Evolutionary conservation across 2,113 vertebrate genomes (phyloP), one percentile per base, ranked within the genome.

Genomic region (Lepidothrix coronata): DNA sequence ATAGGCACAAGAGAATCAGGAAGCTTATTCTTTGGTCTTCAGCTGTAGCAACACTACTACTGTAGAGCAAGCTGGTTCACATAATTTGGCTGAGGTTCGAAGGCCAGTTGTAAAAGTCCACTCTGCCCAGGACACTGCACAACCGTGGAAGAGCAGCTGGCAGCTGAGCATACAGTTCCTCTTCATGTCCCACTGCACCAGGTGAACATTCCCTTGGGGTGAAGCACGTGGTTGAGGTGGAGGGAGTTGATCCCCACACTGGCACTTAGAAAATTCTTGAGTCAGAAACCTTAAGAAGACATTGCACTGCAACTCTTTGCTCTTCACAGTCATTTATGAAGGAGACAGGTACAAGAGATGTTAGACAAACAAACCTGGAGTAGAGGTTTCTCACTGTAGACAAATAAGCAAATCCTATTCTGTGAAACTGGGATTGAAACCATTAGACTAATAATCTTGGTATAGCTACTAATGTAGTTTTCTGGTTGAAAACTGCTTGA

Each of bases 121-220:
- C 13, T 46, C 21, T 37, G 46, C 24, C 11, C 18, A 51, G 46
- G 9, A 66, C 37, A 2, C 43, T 54, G 49, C 17, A 68, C 17
- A 52, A 9, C 11, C 1, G 0, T 6, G 27, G 63, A 83, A 68
- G 7, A 58, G n/a, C 52, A 65, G 20, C 5, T n/a, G 41, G 30
- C n/a, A 89, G 31, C 19, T 5, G 7, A 57, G 35, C 1, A 3
- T 12, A 39, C 0, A 0, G 37, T 43, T 24, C 14, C 8, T 75
- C 37, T 78, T 71, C 33, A 14, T 1, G 3, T 71, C 41, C 39
- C 21, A 21, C 63, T 37, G 52, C 25, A 78, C 6, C 17, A 17
- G 17, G 6, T 39, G 54, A 68, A 55, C 11, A 21, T 51, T 48
- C 31, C 22, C 48, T n/a, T 27, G 18, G 12, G 57, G 19, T 7